phyloP scores from a whole-genome alignment of 2,888 invertebrate genomes.

The Ectemnius lituratus region DNA sequence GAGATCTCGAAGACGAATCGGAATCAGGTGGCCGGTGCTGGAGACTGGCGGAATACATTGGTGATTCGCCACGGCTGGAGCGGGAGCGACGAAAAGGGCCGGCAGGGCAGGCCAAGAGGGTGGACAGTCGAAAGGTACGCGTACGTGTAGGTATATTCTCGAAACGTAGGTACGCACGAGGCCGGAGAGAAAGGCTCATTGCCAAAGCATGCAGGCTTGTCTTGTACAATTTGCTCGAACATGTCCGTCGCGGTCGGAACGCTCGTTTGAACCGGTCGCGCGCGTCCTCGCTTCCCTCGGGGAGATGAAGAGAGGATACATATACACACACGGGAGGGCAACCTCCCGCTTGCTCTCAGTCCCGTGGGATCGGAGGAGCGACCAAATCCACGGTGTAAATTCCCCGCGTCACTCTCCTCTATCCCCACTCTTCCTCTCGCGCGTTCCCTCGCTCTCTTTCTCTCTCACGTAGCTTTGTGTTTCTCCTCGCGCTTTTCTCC shows the following conservation, averaged over 20 bases:
- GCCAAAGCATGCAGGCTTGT: constrained; percentile 68
- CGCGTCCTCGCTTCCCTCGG: constrained; percentile 61
- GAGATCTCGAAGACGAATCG: too few species aligned
- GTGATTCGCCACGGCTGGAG: neutral
- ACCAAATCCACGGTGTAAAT: constrained; percentile 70
- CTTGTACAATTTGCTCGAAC: constrained; percentile 75
- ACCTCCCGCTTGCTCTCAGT: constrained; percentile 42
- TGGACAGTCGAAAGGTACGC: neutral
- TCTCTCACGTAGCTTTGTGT: neutral
- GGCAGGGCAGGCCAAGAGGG: neutral
- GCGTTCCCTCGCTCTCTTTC: constrained; percentile 29
- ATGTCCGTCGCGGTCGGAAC: constrained; percentile 68
- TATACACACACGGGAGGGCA: constrained; percentile 5
- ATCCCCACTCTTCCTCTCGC: constrained; percentile 12
- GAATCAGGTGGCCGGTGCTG: too few species aligned
- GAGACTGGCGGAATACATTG: neutral
- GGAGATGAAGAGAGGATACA: constrained; percentile 60
- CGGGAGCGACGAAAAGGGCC: constrained; percentile 5
- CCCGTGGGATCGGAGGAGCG: constrained; percentile 62
- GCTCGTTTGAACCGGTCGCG: constrained; percentile 64
- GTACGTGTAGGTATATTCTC: constrained; percentile 21
- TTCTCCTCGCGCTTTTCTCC: constrained; percentile 22
- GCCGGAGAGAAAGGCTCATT: constrained; percentile 57
- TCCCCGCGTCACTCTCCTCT: constrained; percentile 67
- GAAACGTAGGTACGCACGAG: constrained; percentile 32